Conservation (phyloP, 2,113 vertebrate genomes). For the Pycnonotus jocosus region DNA sequence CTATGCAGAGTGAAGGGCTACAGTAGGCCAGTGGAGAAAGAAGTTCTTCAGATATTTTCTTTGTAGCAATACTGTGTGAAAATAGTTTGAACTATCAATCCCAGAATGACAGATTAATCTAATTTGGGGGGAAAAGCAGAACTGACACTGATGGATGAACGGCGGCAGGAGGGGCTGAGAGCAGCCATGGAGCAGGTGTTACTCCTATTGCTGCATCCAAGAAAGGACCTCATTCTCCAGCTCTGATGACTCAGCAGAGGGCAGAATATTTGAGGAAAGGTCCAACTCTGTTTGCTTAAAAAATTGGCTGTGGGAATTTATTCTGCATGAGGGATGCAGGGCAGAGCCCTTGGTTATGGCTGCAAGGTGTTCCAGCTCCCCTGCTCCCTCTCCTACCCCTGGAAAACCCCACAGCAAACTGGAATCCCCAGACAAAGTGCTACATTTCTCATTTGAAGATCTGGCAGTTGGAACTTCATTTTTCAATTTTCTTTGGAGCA, state of each 20-base stretch:
- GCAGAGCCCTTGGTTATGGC: background rate
- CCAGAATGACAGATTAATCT: slow-evolving; percentile 48
- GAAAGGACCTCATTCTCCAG: background rate
- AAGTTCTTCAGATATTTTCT: background rate
- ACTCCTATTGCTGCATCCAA: background rate
- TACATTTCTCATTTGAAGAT: background rate
- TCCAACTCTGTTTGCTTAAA: background rate
- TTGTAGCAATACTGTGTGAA: slow-evolving; percentile 42
- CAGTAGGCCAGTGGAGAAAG: background rate
- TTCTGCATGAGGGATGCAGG: background rate
- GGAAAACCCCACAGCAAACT: background rate
- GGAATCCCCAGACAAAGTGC: background rate
- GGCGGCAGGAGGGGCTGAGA: background rate
- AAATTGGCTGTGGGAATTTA: background rate
- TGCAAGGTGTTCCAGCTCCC: background rate
- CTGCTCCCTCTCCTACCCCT: background rate
- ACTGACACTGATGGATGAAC: slow-evolving; percentile 31
- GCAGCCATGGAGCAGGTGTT: background rate
- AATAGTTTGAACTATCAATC: slow-evolving; percentile 34
- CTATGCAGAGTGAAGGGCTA: background rate
- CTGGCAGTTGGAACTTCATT: background rate
- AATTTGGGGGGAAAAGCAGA: background rate
- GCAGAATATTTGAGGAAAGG: slow-evolving; percentile 13
- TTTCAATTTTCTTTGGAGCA: background rate
- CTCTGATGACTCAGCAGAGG: slow-evolving; percentile 13